These are phyloP conservation scores for Octomys mimax DNA, from an alignment of 2,797 vertebrate genomes.

Conservation along the genomic window DNA sequence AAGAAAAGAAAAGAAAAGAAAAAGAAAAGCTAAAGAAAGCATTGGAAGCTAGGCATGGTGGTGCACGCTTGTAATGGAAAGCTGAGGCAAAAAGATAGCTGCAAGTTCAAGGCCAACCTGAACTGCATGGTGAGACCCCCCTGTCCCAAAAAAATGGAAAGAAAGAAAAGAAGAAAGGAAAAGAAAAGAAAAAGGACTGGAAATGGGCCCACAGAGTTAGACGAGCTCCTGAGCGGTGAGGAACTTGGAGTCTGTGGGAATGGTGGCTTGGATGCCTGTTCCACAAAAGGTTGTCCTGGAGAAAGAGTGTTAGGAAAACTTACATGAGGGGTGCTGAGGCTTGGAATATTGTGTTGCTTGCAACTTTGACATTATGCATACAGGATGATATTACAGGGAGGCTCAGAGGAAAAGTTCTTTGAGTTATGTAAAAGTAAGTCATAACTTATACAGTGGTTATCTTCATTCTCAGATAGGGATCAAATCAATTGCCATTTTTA, in stretches of 20 bases:
- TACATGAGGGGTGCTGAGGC: neutral
- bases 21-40: too few relatives aligned
- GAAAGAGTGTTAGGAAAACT: neutral
- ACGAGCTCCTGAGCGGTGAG: neutral
- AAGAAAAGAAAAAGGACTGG: neutral
- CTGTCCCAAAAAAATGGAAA: too few relatives aligned
- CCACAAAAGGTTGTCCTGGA: neutral
- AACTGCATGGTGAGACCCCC: too few relatives aligned
- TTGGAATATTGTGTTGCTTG: neutral
- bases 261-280: too few relatives aligned
- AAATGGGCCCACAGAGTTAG: neutral
- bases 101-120: too few relatives aligned
- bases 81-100: too few relatives aligned
- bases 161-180: too few relatives aligned
- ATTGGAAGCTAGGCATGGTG: too few relatives aligned
- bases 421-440: neutral
- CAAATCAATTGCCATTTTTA: neutral
- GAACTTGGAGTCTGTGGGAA: neutral
- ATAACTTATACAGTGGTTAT: neutral
- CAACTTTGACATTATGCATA: neutral
- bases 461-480: neutral
- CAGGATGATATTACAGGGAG: neutral
- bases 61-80: too few relatives aligned
- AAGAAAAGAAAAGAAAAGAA: too few relatives aligned
- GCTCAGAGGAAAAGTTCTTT: neutral